phyloP scores from a whole-genome alignment of 1,140 invertebrate genomes.

The Metaphire vulgaris region DNA sequence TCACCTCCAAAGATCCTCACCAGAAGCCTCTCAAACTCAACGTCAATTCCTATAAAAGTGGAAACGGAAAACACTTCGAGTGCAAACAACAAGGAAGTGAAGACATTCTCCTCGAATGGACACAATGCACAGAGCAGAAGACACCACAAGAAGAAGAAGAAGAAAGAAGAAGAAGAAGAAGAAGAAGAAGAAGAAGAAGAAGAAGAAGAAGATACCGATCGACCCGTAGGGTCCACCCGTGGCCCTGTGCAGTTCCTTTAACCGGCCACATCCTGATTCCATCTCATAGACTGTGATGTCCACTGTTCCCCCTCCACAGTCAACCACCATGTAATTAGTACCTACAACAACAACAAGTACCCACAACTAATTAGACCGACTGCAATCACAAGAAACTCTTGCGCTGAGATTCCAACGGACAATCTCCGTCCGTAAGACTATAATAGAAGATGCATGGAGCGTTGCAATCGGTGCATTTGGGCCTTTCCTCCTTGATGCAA shows the following conservation, averaged over 20 bases:
- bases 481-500: too few species aligned
- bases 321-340: slow-evolving; percentile 59
- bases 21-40: slow-evolving; percentile 57
- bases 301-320: slow-evolving; percentile 62
- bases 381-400: too few species aligned
- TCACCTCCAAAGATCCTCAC: slow-evolving; percentile 56
- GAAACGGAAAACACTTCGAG: not conserved
- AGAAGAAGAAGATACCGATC: slow-evolving; percentile 40
- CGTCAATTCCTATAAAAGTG: slow-evolving; percentile 52
- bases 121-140: not conserved
- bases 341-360: too few species aligned
- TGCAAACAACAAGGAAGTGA: too few species aligned
- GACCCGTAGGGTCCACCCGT: slow-evolving; percentile 60
- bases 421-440: not conserved
- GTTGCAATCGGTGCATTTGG: too few species aligned
- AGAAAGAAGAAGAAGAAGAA: not conserved
- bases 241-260: slow-evolving; percentile 60
- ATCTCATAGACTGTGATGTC: slow-evolving; percentile 63
- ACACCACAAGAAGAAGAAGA: not conserved
- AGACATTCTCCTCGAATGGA: too few species aligned
- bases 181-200: not conserved
- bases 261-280: slow-evolving; percentile 45
- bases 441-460: too few species aligned
- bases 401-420: not conserved
- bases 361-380: too few species aligned